These are phyloP conservation scores for Bombus superbus DNA, from an alignment of 1,140 invertebrate genomes.

Conservation along the genomic window DNA sequence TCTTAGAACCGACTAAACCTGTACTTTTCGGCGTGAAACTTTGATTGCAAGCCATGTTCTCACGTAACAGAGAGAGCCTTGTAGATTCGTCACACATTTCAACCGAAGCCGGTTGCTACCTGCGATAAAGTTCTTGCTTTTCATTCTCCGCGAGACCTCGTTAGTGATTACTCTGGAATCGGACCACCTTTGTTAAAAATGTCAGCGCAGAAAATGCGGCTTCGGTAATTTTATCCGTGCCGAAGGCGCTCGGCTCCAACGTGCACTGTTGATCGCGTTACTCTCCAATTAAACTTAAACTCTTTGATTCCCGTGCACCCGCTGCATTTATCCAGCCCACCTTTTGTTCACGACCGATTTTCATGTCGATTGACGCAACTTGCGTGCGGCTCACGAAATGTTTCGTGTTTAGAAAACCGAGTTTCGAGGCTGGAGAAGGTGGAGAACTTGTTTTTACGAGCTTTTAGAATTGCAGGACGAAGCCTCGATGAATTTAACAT, in stretches of 20 bases:
- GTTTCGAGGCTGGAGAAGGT: not conserved
- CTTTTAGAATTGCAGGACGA: not conserved
- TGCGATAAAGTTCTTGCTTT: not conserved
- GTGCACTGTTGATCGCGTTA: too few relatives aligned
- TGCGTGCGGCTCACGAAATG: not conserved
- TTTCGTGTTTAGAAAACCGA: not conserved
- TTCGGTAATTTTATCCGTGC: not conserved
- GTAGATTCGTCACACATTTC: not conserved
- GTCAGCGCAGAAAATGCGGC: not conserved
- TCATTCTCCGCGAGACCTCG: not conserved
- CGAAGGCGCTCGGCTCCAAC: too few relatives aligned
- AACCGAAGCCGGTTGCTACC: not conserved
- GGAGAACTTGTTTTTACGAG: not conserved
- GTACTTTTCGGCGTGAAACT: too few relatives aligned
- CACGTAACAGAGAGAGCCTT: too few relatives aligned
- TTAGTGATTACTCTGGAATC: not conserved
- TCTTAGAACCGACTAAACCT: too few relatives aligned
- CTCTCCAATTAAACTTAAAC: not conserved
- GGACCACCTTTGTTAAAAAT: not conserved
- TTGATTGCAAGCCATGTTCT: too few relatives aligned
- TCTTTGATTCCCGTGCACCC: not conserved
- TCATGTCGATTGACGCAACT: not conserved
- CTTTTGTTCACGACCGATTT: not conserved
- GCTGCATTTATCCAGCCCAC: not conserved
- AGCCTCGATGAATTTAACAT: conserved; percentile 1